These are phyloP conservation scores for Leontopithecus rosalia DNA, from an alignment of 2,797 vertebrate genomes.

Conservation along the genomic window DNA sequence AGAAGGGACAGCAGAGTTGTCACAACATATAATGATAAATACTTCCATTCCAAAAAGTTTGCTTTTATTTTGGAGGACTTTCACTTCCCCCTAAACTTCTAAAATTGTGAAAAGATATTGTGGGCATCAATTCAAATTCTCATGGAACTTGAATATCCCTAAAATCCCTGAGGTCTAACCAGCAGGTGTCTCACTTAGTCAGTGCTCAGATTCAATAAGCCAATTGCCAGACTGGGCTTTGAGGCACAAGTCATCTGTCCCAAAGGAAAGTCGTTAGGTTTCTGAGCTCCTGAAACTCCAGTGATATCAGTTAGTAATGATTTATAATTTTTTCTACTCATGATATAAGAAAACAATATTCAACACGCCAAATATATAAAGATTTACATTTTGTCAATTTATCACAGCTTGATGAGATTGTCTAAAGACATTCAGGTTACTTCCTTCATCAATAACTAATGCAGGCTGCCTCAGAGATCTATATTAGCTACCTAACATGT, in stretches of 20 bases:
- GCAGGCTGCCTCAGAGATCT: background rate
- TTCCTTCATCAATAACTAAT: background rate
- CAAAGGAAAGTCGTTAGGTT: background rate
- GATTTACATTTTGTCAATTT: background rate
- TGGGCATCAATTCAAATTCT: background rate
- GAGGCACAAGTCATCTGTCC: background rate
- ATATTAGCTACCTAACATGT: background rate
- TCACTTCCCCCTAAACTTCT: background rate
- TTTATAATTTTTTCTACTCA: background rate
- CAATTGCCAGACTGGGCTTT: background rate
- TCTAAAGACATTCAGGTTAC: background rate
- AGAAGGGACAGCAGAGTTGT: background rate
- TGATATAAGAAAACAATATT: background rate
- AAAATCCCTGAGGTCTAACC: background rate
- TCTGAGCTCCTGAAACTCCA: background rate
- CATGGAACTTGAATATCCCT: background rate
- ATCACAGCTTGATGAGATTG: background rate
- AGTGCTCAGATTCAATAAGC: background rate
- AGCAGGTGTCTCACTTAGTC: background rate
- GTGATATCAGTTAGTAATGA: background rate
- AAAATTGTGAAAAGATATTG: background rate
- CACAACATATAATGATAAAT: background rate
- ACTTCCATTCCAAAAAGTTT: background rate
- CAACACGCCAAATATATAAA: background rate
- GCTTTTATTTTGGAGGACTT: slow-evolving; percentile 15